Evolutionary conservation across 2,888 invertebrate genomes (phyloP), one percentile per base, ranked within the genome.

Genomic region (Plagiodera versicolora): DNA sequence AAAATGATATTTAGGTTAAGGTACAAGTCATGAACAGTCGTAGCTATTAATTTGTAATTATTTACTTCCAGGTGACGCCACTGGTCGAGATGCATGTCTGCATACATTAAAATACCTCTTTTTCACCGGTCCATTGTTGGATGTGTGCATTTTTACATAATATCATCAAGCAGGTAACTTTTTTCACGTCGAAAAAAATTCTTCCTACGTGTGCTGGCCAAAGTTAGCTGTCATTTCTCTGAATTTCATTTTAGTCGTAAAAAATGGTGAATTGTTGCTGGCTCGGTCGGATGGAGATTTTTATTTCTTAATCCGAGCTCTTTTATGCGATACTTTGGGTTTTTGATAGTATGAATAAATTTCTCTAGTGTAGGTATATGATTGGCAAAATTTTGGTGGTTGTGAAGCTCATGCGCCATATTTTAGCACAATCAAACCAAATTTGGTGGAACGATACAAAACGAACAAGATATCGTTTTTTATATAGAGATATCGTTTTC

Each of bases 41-140:
- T n/a, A n/a, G n/a, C n/a, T n/a, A n/a, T n/a, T n/a, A n/a, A n/a
- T n/a, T n/a, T n/a, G n/a, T n/a, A n/a, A n/a, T n/a, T n/a, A n/a
- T n/a, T 32, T 2, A 32, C 32, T 11, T 32, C 32, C 8, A 28
- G 8, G 14, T 2, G 1, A 32, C 51, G 51, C 35, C 51, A 18
- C 51, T 51, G 51, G 6, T 18, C 9, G 18, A n/a, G 32, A 45
- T 67, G 69, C 72, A 73, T 67, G 70, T 71, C 69, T 71, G 72
- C 72, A 73, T 72, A 72, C 63, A 72, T 74, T 73, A 74, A 65
- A 70, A 63, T 59, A 63, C 62, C 60, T 48, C 55, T 63, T 66
- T 61, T 66, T 58, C 56, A 55, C 56, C 54, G 62, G 62, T 32
- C 61, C 62, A 62, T 66, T 66, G 63, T 66, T 63, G 63, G 44